Conservation (phyloP, 2,888 invertebrate species). For the Andrena trimmerana region DNA sequence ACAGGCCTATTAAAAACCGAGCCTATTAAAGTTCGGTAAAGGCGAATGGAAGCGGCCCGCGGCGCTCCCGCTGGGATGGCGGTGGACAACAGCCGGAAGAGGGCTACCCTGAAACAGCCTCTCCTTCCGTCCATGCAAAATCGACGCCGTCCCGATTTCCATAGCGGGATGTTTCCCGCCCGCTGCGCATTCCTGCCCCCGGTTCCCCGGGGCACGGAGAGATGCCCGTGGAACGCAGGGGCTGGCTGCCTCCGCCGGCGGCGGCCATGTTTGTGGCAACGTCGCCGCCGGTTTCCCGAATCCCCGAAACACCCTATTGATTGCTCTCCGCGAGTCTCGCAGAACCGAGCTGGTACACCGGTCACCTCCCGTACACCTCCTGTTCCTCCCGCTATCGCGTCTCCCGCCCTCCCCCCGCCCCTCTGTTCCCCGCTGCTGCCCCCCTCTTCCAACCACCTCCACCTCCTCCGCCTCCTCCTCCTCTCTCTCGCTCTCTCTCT, state of each 20-base stretch:
- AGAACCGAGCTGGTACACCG: conserved; percentile 78
- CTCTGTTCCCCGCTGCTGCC: conserved; percentile 18
- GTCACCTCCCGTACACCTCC: conserved; percentile 75
- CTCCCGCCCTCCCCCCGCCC: conserved; percentile 48
- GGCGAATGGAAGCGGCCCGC: background rate
- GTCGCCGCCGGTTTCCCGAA: conserved; percentile 82
- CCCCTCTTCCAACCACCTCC: conserved; percentile 52
- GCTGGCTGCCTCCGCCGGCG: conserved; percentile 63
- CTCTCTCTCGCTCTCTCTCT: background rate
- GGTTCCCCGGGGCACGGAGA: conserved; percentile 7
- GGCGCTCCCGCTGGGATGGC: conserved; percentile 1
- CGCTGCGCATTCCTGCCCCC: conserved; percentile 15
- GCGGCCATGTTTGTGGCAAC: conserved; percentile 86
- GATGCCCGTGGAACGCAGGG: conserved; percentile 43
- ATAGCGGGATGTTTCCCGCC: conserved; percentile 11
- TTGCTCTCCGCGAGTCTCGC: conserved; percentile 84
- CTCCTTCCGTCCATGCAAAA: background rate
- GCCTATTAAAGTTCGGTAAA: conserved; percentile 21
- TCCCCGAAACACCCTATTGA: conserved; percentile 87
- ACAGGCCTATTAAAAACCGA: conserved; percentile 33
- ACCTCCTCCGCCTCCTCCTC: conserved; percentile 61
- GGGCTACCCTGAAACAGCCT: background rate
- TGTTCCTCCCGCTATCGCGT: conserved; percentile 60
- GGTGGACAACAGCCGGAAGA: background rate
- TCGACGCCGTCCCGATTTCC: conserved; percentile 27